phyloP scores from a whole-genome alignment of 2,113 vertebrate species.

The Oceanites oceanicus region DNA sequence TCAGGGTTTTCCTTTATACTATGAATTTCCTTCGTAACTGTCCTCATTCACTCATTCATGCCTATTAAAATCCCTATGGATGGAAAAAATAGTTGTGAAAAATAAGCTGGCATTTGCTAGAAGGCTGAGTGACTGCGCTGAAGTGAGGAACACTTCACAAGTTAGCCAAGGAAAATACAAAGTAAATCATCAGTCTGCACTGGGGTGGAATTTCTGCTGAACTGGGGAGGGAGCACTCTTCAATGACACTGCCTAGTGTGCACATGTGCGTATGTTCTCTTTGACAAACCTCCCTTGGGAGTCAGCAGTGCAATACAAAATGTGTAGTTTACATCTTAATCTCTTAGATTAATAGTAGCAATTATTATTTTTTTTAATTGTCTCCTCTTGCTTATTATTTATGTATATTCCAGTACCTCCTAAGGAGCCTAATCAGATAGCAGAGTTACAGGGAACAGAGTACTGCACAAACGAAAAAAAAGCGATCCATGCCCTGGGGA shows the following conservation, averaged over 20 bases:
- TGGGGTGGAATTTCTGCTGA: neutral
- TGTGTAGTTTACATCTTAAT: slow-evolving; percentile 41
- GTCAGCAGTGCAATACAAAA: neutral
- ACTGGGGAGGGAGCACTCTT: neutral
- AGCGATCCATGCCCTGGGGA: neutral
- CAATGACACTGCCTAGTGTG: neutral
- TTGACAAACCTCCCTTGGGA: neutral
- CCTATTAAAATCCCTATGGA: neutral
- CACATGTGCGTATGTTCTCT: neutral
- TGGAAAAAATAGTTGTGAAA: slow-evolving; percentile 4
- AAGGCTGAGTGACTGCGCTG: neutral
- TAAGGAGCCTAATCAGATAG: slow-evolving; percentile 48
- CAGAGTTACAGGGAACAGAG: neutral
- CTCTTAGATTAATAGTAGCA: slow-evolving; percentile 57
- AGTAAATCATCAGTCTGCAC: neutral
- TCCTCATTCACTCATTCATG: neutral
- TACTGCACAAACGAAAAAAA: neutral
- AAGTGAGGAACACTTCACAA: neutral
- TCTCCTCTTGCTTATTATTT: slow-evolving; percentile 53
- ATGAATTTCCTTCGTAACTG: neutral
- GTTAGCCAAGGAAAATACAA: neutral
- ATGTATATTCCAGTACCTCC: slow-evolving; percentile 55
- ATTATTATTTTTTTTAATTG: slow-evolving; percentile 31
- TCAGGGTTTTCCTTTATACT: neutral
- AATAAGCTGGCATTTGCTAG: slow-evolving; percentile 21